Percentiles rank a stretch among this genome's conserved stretches.
Evolutionary conservation across 1,140 invertebrate species (phyloP).

Genomic region (Teleopsis dalmanni): DNA sequence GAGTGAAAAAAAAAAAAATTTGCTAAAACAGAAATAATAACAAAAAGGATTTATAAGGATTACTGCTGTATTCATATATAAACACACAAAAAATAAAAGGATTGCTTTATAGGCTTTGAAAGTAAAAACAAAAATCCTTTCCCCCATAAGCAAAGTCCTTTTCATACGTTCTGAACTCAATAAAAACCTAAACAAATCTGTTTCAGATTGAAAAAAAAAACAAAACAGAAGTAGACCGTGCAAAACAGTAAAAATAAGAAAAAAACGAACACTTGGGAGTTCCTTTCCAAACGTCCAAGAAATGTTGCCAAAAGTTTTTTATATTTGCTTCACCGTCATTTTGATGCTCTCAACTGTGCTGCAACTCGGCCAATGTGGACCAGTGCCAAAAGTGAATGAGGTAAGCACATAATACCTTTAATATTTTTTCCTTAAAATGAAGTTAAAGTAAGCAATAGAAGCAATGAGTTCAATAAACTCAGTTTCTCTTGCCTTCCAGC

Average conservation of each 20-base stretch:
- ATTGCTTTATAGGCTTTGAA: not conserved
- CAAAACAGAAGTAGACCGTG: not conserved
- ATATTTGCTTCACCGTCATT: not conserved
- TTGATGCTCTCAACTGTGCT: not conserved
- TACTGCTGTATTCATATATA: not conserved
- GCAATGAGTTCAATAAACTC: no score
- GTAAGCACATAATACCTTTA: no score
- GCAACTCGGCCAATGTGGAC: conserved; percentile 21
- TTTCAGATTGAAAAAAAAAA: no score
- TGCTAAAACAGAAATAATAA: not conserved
- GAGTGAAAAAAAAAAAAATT: no score
- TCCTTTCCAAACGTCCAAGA: not conserved
- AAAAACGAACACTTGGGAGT: no score
- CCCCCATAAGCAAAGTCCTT: no score
- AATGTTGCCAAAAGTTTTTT: conserved; percentile 1
- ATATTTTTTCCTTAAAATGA: no score
- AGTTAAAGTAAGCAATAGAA: no score
- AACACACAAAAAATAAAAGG: not conserved
- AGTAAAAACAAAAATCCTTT: no score
- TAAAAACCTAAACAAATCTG: no score
- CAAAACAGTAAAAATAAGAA: not conserved
- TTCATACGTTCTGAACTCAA: no score
- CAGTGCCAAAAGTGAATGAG: conserved; percentile 43
- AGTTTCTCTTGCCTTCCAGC: no score
- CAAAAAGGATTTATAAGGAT: not conserved